Conservation (phyloP, 2,888 invertebrate genomes). For the Leptinotarsa peninsularis region DNA sequence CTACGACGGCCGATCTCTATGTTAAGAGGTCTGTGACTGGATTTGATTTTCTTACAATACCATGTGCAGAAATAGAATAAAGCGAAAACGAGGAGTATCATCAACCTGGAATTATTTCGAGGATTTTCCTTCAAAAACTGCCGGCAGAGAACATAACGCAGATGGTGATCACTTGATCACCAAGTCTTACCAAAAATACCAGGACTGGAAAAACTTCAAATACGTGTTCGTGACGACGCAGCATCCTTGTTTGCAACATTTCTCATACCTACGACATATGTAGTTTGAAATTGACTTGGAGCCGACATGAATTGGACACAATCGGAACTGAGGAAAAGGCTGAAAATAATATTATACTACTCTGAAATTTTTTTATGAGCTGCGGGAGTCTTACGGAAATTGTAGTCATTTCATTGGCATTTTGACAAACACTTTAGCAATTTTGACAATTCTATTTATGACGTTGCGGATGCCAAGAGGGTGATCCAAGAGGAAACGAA, state of each 20-base stretch:
- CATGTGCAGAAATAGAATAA: conserved; percentile 37
- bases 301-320: conserved; percentile 1
- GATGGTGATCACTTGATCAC: background rate
- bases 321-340: conserved; percentile 21
- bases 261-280: conserved; percentile 36
- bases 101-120: conserved; percentile 32
- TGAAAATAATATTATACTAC: background rate
- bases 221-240: conserved; percentile 28
- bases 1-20: background rate
- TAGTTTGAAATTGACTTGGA: conserved; percentile 29
- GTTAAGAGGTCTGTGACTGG: conserved; percentile 14
- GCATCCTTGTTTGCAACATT: conserved; percentile 40
- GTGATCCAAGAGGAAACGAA: background rate
- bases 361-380: background rate
- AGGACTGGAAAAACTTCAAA: conserved; percentile 35
- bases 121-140: background rate
- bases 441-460: background rate
- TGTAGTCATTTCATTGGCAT: conserved; percentile 31
- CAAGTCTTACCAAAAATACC: conserved; percentile 42
- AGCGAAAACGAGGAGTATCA: conserved; percentile 27
- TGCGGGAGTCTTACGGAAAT: conserved; percentile 16
- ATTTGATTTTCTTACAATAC: conserved; percentile 38
- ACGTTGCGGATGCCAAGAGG: background rate
- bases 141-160: background rate
- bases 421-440: conserved; percentile 27